A percentile compares a stretch with the other conserved stretches of the same genome.
These are phyloP conservation scores for Camponotus fellah DNA, from an alignment of 2,888 invertebrate species.

Conservation along the genomic window DNA sequence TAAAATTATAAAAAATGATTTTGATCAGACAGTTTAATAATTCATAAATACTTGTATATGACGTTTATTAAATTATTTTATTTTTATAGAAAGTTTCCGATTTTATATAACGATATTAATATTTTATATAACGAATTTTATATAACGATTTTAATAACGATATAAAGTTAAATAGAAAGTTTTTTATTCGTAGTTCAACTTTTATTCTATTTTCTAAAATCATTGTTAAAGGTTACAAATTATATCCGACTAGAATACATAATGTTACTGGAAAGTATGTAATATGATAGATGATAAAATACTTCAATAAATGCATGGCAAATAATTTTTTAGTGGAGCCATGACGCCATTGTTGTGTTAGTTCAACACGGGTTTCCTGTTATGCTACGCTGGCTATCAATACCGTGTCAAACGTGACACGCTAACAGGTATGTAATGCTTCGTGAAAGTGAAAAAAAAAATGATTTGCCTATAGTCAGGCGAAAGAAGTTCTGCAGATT, in stretches of 20 bases:
- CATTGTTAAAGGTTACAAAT: background rate
- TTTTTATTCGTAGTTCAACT: background rate
- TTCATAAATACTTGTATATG: background rate
- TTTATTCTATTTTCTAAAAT: background rate
- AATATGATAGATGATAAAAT: constrained; percentile 12
- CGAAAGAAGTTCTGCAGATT: constrained; percentile 60
- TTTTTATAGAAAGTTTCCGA: background rate
- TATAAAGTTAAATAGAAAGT: background rate
- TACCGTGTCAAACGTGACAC: constrained; percentile 51
- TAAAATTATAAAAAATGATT: constrained; percentile 3
- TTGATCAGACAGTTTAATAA: background rate
- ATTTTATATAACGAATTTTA: background rate
- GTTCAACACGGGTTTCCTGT: constrained; percentile 12
- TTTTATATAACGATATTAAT: background rate
- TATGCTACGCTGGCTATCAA: constrained; percentile 25
- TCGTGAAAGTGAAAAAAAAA: constrained; percentile 68
- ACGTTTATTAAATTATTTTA: background rate
- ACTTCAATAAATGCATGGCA: background rate
- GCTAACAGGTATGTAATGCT: constrained; percentile 68
- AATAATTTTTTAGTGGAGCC: constrained; percentile 13
- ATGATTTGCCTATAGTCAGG: constrained; percentile 52
- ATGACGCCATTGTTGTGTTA: background rate
- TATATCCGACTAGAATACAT: background rate
- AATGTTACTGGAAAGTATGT: background rate
- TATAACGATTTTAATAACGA: background rate